Conservation (phyloP, 2,113 vertebrate genomes). For the Sclerurus mexicanus region DNA sequence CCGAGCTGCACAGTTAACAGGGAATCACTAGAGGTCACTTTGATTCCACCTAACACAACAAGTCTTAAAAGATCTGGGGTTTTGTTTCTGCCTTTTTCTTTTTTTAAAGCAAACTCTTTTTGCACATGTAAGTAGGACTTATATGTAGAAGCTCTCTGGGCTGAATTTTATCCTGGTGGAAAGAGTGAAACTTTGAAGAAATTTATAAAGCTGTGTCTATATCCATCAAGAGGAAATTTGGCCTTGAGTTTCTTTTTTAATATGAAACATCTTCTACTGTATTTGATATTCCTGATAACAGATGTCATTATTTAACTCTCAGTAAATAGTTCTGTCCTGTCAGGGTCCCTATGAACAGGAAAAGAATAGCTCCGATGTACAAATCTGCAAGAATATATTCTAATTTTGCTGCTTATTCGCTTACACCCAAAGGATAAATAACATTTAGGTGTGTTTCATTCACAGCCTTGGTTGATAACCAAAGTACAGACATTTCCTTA, state of each 20-base stretch:
- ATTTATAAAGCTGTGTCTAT: slow-evolving; percentile 4
- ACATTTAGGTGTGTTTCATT: background rate
- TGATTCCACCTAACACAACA: slow-evolving; percentile 39
- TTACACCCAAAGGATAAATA: background rate
- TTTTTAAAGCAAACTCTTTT: background rate
- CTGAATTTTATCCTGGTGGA: background rate
- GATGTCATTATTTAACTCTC: slow-evolving; percentile 44
- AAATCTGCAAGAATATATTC: background rate
- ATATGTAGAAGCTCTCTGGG: background rate
- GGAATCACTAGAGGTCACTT: slow-evolving; percentile 72
- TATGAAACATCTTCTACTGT: slow-evolving; percentile 38
- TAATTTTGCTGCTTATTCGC: background rate
- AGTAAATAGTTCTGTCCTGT: slow-evolving; percentile 2
- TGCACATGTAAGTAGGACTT: background rate
- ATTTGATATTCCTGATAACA: slow-evolving; percentile 32
- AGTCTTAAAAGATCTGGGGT: background rate
- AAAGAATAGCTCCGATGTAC: background rate
- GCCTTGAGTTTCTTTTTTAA: slow-evolving; percentile 25
- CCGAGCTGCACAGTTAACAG: background rate
- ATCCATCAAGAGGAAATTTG: slow-evolving; percentile 22
- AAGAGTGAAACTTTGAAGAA: slow-evolving; percentile 11
- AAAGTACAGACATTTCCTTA: background rate
- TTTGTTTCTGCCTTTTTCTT: background rate
- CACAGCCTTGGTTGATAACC: background rate
- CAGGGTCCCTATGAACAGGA: background rate